Conservation (phyloP, 2,888 invertebrate species). For the Noctuana brunneofusca region DNA sequence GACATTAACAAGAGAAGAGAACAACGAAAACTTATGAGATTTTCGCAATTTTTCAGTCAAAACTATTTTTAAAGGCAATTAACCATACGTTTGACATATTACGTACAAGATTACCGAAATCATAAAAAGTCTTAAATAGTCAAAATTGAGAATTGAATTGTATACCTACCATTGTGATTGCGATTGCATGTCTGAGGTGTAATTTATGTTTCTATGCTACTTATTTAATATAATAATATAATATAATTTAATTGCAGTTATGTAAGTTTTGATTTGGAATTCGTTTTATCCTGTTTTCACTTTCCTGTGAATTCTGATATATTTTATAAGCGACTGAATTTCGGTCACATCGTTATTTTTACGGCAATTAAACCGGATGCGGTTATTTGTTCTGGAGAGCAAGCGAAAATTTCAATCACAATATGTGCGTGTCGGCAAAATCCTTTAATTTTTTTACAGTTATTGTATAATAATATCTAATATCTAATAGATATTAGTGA, state of each 20-base stretch:
- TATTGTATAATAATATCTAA: not conserved
- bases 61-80: no score
- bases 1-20: conserved; percentile 3
- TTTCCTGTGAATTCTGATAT: not conserved
- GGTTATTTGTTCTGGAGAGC: conserved; percentile 54
- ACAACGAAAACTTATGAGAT: not conserved
- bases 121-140: no score
- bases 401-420: conserved; percentile 51
- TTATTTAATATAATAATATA: no score
- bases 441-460: not conserved
- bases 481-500: no score
- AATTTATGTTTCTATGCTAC: no score
- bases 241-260: no score
- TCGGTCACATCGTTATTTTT: conserved; percentile 77
- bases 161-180: no score
- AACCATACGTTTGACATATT: no score
- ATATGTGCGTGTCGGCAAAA: conserved; percentile 26
- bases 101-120: no score
- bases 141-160: no score
- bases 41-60: no score
- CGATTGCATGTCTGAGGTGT: no score
- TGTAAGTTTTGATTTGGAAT: not conserved
- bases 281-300: not conserved
- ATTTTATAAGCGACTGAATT: conserved; percentile 50
- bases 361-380: conserved; percentile 71